Conservation (phyloP, 1,140 invertebrate genomes). For the Solenopsis invicta region DNA sequence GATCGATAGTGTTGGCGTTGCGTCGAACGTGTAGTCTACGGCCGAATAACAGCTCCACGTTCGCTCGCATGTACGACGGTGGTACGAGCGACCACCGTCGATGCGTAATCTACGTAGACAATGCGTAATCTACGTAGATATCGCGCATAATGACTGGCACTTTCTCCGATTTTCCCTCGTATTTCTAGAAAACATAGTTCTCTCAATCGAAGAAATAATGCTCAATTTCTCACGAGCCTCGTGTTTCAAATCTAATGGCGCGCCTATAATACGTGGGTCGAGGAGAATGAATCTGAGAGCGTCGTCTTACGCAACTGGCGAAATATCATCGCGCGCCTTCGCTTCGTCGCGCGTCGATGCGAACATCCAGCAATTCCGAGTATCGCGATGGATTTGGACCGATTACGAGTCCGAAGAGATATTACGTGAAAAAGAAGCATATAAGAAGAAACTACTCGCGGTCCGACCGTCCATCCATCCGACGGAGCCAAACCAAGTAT, state of each 20-base stretch:
- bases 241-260: not conserved
- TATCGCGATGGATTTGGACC: not conserved
- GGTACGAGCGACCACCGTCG: not conserved
- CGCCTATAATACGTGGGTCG: not conserved
- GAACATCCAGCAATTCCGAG: not conserved
- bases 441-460: slow-evolving; percentile 38
- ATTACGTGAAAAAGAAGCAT: slow-evolving; percentile 27
- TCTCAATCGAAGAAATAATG: not conserved
- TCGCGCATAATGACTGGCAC: not conserved
- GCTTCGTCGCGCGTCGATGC: not conserved
- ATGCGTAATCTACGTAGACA: slow-evolving; percentile 16
- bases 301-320: not conserved
- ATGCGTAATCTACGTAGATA: slow-evolving; percentile 16
- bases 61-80: not conserved
- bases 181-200: not conserved
- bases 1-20: slow-evolving; percentile 38
- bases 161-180: slow-evolving; percentile 1
- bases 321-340: not conserved
- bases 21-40: slow-evolving; percentile 15
- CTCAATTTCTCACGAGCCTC: not conserved
- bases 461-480: not conserved
- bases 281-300: too few species aligned
- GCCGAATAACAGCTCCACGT: slow-evolving; percentile 2
- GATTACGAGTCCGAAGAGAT: slow-evolving; percentile 1
- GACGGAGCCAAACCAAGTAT: not conserved